Percentiles rank a stretch among this genome's conserved stretches.
These are phyloP conservation scores for Chascanopsetta lugubris DNA, from an alignment of 2,113 vertebrate genomes.

Conservation along the genomic window DNA sequence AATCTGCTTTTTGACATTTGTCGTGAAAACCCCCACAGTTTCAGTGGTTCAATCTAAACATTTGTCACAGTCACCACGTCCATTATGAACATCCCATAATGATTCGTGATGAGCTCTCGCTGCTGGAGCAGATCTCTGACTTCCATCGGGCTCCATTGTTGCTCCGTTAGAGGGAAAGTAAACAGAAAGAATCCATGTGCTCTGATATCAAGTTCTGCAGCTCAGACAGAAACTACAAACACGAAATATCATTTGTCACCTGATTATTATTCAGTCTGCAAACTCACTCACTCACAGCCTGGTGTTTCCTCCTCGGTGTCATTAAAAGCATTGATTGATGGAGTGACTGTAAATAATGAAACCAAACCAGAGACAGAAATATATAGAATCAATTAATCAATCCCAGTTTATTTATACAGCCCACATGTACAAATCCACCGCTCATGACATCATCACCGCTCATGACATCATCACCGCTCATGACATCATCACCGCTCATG, in stretches of 20 bases:
- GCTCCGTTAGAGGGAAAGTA: constrained; percentile 4
- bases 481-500: too few species aligned
- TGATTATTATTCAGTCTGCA: constrained; percentile 41
- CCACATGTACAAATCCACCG: too few species aligned
- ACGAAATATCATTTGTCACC: constrained; percentile 21
- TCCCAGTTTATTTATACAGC: too few species aligned
- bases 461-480: too few species aligned
- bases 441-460: too few species aligned
- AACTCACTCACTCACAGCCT: constrained; percentile 45
- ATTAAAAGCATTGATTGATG: constrained; percentile 65
- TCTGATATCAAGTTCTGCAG: constrained; percentile 38
- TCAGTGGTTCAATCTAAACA: not conserved
- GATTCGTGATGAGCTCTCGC: constrained; percentile 12
- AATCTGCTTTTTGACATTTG: too few species aligned
- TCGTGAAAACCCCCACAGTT: too few species aligned
- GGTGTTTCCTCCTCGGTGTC: constrained; percentile 38
- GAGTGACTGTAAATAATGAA: constrained; percentile 48
- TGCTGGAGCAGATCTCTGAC: constrained; percentile 13
- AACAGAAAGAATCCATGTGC: constrained; percentile 30
- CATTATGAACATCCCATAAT: not conserved
- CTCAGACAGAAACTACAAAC: constrained; percentile 48
- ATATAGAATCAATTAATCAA: too few species aligned
- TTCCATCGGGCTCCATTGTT: constrained; percentile 38
- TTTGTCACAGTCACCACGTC: not conserved
- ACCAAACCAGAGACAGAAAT: too few species aligned